Evolutionary conservation across 2,113 vertebrate genomes (phyloP).

Genomic region (Ciconia maguari): DNA sequence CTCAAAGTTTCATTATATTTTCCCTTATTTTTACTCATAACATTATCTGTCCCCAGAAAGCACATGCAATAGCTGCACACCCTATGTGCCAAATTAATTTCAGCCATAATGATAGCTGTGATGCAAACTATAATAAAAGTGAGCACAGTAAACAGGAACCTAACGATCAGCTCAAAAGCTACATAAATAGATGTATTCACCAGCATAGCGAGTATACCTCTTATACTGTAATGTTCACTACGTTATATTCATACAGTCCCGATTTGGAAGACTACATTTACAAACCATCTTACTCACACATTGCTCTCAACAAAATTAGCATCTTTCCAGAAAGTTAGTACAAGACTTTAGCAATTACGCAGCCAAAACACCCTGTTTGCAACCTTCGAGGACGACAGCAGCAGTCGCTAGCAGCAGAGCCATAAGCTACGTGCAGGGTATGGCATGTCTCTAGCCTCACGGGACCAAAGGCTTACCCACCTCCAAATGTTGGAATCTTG

Average conservation of each 20-base stretch:
- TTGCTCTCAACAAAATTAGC: not conserved
- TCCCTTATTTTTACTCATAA: not conserved
- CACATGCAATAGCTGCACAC: not conserved
- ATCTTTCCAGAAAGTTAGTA: not conserved
- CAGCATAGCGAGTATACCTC: not conserved
- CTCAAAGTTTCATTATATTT: not conserved
- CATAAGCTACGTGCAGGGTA: not conserved
- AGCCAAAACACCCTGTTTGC: not conserved
- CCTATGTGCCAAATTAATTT: not conserved
- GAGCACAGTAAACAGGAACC: not conserved
- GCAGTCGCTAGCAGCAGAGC: not conserved
- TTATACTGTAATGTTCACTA: not conserved
- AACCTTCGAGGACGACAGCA: not conserved
- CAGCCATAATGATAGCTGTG: not conserved
- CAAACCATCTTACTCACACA: not conserved
- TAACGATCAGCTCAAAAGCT: not conserved
- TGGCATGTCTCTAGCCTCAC: accelerated
- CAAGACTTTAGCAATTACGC: not conserved
- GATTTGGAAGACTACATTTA: not conserved
- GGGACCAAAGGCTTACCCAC: not conserved
- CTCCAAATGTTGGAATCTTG: not conserved
- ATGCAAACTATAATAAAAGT: not conserved
- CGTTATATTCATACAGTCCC: not conserved
- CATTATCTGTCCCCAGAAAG: not conserved
- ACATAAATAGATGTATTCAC: not conserved